A percentile compares a stretch with the other conserved stretches of the same genome.
phyloP scores from a whole-genome alignment of 2,888 invertebrate species.

The Ellobium chinense region DNA sequence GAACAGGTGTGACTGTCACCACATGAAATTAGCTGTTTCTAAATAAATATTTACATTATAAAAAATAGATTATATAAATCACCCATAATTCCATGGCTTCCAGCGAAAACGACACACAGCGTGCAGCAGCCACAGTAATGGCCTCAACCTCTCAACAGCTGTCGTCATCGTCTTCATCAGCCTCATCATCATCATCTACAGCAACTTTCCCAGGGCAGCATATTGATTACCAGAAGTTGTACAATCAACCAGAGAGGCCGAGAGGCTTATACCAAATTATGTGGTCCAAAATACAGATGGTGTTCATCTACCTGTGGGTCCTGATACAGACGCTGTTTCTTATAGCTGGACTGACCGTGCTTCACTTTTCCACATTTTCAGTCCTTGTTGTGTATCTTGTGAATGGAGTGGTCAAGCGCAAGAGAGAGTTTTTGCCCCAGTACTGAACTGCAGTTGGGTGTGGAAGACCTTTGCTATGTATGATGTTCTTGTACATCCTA shows the following conservation, averaged over 20 bases:
- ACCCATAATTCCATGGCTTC: too few relatives aligned
- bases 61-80: too few relatives aligned
- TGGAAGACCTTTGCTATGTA: too few relatives aligned
- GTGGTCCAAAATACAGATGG: slow-evolving; percentile 11
- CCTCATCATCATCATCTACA: slow-evolving; percentile 16
- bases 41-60: too few relatives aligned
- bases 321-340: slow-evolving; percentile 26
- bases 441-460: too few relatives aligned
- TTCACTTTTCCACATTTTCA: slow-evolving; percentile 42
- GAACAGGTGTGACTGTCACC: too few relatives aligned
- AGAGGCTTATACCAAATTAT: background rate
- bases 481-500: too few relatives aligned
- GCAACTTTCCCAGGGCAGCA: background rate
- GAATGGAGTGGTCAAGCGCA: slow-evolving; percentile 31
- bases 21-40: too few relatives aligned
- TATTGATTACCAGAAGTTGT: background rate
- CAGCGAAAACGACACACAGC: too few relatives aligned
- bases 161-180: slow-evolving; percentile 6
- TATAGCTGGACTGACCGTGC: slow-evolving; percentile 34
- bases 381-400: slow-evolving; percentile 35
- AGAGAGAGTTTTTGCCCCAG: slow-evolving; percentile 38
- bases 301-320: slow-evolving; percentile 32
- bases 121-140: too few relatives aligned
- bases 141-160: too few relatives aligned
- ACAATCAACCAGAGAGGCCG: background rate